Base-by-base conservation (phyloP, 2,113 vertebrate species). In the Phalacrocorax carbo region DNA sequence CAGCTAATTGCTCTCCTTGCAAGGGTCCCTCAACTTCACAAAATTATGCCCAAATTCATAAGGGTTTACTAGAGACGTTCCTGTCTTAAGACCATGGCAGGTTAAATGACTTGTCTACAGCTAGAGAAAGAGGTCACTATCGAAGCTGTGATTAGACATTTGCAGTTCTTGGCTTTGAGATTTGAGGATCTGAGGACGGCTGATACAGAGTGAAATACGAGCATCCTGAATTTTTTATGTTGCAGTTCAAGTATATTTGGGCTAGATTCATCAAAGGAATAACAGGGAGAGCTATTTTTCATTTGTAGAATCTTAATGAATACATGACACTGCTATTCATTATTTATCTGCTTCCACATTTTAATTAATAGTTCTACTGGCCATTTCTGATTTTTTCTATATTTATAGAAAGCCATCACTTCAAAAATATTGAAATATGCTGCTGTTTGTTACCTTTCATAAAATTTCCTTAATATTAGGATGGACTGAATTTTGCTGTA, bases 231-330 rank as follows among this genome's bases (percentile, higher is more conserved):
- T 95, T 91, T 97, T 97, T 97, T 57, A 97, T 97, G 89, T 60
- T 85, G 94, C 94, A 82, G 91, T 95, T 97, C 94, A 96, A 97
- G 91, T 95, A 88, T 97, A 96, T 96, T 96, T 94, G 93, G 96
- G 94, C 92, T 91, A 61, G 78, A 97, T 97, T 97, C 91, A 94
- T 97, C 94, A 97, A 96, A 97, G 91, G 89, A 92, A 96, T 95
- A 96, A 96, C 82, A 2, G 11, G 91, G 85, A 97, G 85, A 97
- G 93, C 94, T 52, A 92, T 93, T 94, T 96, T 97, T 97, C 95
- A 94, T 96, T 97, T 93, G 84, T 97, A 94, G 95, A 92, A 87
- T 97, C 91, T 80, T 97, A 95, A 96, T 96, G 93, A 95, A 90
- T 95, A 90, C 84, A 93, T 68, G 93, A 85, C 85, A 85, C 52